phyloP scores from a whole-genome alignment of 1,140 invertebrate genomes.

The Branchinecta lynchi region DNA sequence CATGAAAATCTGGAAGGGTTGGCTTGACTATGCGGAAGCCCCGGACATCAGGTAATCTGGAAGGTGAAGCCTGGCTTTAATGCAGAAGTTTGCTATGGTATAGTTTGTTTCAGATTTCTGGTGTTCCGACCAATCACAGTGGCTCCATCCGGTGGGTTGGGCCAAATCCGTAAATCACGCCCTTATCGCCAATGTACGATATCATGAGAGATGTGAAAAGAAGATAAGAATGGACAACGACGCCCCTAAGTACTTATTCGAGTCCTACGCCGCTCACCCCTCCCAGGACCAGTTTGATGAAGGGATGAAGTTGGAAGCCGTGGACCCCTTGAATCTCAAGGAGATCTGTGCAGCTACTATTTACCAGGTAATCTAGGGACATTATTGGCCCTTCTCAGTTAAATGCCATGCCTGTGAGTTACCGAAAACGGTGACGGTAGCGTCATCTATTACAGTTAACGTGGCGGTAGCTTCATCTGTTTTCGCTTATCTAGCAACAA shows the following conservation, averaged over 20 bases:
- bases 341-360: constrained; percentile 89
- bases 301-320: constrained; percentile 92
- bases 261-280: constrained; percentile 29
- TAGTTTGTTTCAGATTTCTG: constrained; percentile 46
- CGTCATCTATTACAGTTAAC: no score
- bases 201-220: constrained; percentile 45
- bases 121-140: constrained; percentile 85
- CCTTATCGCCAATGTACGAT: constrained; percentile 60
- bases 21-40: no score
- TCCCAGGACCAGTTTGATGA: constrained; percentile 45
- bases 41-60: no score
- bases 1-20: no score
- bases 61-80: no score
- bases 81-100: no score
- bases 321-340: constrained; percentile 86
- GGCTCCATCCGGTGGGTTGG: constrained; percentile 93
- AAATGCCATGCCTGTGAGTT: no score
- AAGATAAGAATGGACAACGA: constrained; percentile 46
- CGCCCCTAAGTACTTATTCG: constrained; percentile 55
- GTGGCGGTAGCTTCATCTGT: no score
- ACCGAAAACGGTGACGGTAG: no score
- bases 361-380: constrained; percentile 49
- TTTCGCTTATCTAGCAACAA: no score
- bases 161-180: constrained; percentile 62
- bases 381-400: no score